These are phyloP conservation scores for Atlantisia rogersi DNA, from an alignment of 2,113 vertebrate genomes.

Conservation along the genomic window DNA sequence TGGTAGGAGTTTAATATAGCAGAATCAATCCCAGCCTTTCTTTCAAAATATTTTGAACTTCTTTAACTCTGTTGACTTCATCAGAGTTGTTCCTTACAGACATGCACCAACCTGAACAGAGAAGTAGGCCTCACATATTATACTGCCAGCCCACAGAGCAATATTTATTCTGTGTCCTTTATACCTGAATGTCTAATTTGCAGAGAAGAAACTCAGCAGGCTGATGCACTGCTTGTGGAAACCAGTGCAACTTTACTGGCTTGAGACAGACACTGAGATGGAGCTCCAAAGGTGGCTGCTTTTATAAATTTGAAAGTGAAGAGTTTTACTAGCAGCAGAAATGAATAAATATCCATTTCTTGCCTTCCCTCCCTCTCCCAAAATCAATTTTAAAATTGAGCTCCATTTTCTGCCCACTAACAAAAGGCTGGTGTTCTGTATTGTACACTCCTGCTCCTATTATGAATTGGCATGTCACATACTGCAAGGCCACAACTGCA, in stretches of 20 bases:
- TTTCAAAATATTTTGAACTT: not conserved
- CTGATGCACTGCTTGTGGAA: not conserved
- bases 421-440: not conserved
- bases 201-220: not conserved
- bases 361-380: not conserved
- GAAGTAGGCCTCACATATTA: not conserved
- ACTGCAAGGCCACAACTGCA: conserved; percentile 43
- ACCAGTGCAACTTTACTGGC: not conserved
- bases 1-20: not conserved
- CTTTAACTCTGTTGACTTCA: not conserved
- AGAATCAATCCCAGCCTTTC: not conserved
- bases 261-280: not conserved
- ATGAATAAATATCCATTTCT: not conserved
- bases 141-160: not conserved
- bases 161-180: not conserved
- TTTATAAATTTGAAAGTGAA: not conserved
- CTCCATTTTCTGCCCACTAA: not conserved
- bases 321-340: not conserved
- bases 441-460: not conserved
- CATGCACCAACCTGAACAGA: not conserved
- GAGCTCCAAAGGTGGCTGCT: not conserved
- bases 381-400: not conserved
- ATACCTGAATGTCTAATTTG: not conserved
- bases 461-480: conserved; percentile 49
- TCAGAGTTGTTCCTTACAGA: not conserved